Conservation (phyloP, 2,797 vertebrate species). For the Poeciliopsis paucimaculata region DNA sequence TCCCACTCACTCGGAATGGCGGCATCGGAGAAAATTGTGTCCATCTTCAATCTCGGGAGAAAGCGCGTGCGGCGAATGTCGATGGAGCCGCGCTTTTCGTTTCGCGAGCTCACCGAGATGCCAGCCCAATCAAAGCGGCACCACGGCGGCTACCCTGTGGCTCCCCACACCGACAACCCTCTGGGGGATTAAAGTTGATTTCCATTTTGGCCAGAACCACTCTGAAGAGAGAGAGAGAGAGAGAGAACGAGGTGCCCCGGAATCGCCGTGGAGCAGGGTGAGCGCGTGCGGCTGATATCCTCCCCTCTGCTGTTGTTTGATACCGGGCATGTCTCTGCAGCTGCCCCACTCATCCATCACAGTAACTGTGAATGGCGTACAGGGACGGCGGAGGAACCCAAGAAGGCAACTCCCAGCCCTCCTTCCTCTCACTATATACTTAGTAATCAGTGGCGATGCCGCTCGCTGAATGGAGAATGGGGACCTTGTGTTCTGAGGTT, state of each 20-base stretch:
- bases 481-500: conserved; percentile 75
- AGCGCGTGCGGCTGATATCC: conserved; percentile 56
- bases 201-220: conserved; percentile 60
- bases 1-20: conserved; percentile 52
- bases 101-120: conserved; percentile 49
- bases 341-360: conserved; percentile 80
- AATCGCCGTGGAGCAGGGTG: conserved; percentile 23
- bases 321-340: conserved; percentile 71
- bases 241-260: conserved; percentile 38
- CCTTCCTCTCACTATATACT: conserved; percentile 64
- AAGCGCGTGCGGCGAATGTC: conserved; percentile 65
- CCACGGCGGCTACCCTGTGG: conserved; percentile 46
- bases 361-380: conserved; percentile 76
- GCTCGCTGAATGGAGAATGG: conserved; percentile 71
- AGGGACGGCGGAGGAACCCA: conserved; percentile 59
- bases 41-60: conserved; percentile 68
- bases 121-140: conserved; percentile 63
- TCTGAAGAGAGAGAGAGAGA: conserved; percentile 14
- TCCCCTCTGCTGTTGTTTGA: conserved; percentile 68
- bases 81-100: conserved; percentile 62
- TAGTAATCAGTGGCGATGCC: conserved; percentile 74
- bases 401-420: conserved; percentile 57
- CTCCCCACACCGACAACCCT: conserved; percentile 39
- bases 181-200: conserved; percentile 66
- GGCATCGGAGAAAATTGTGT: conserved; percentile 60